phyloP scores from a whole-genome alignment of 2,797 vertebrate species.

The Falco peregrinus region DNA sequence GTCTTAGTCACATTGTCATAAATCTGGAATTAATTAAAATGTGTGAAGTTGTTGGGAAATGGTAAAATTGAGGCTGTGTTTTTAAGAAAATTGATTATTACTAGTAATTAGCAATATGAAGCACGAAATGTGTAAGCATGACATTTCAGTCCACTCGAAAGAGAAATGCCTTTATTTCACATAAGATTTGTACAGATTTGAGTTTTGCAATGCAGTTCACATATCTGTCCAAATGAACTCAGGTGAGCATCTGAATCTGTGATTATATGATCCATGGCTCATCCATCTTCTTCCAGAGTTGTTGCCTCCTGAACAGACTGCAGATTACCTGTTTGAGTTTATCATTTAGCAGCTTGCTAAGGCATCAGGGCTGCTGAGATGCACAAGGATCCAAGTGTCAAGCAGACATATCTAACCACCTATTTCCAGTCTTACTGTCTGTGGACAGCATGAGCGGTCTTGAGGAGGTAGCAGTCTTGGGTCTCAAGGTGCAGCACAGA shows the following conservation, averaged over 20 bases:
- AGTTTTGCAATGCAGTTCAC: not conserved
- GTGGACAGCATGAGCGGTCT: not conserved
- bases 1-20: not conserved
- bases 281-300: not conserved
- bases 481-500: not conserved
- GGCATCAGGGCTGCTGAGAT: not conserved
- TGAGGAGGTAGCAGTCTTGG: rapidly evolving
- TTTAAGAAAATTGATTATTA: not conserved
- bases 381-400: not conserved
- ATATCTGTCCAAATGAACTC: not conserved
- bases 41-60: not conserved
- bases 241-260: not conserved
- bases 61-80: not conserved
- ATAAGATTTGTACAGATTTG: not conserved
- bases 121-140: not conserved
- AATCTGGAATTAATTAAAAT: not conserved
- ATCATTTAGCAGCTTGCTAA: not conserved
- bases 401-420: not conserved
- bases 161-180: not conserved
- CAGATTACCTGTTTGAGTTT: not conserved
- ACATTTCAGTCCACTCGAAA: not conserved
- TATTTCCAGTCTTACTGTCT: not conserved
- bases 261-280: not conserved
- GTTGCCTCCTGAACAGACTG: not conserved
- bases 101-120: not conserved